Conservation (phyloP, 2,888 invertebrate species). For the Cheiracanthium punctorium region DNA sequence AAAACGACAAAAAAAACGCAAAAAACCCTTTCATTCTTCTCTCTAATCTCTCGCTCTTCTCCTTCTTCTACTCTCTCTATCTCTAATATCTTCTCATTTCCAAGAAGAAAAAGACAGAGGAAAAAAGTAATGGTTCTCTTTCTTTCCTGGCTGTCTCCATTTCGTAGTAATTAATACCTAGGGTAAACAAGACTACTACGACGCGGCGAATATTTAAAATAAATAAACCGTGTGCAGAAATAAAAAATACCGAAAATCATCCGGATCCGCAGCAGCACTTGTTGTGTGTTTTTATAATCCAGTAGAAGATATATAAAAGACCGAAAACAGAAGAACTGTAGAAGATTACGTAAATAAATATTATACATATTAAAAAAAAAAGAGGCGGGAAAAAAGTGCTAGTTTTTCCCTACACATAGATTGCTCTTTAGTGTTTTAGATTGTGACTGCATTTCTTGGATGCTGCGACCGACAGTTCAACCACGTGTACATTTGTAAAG, state of each 20-base stretch:
- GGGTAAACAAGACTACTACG: constrained; percentile 34
- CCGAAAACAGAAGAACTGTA: constrained; percentile 53
- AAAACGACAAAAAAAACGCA: neutral
- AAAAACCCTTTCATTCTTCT: constrained; percentile 15
- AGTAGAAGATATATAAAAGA: constrained; percentile 45
- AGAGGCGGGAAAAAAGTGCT: constrained; percentile 40
- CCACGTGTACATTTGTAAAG: constrained; percentile 70
- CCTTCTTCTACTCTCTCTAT: constrained; percentile 48
- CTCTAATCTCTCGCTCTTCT: constrained; percentile 20
- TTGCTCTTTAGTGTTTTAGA: constrained; percentile 68
- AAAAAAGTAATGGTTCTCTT: neutral
- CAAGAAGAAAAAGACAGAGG: constrained; percentile 27
- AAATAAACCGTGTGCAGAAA: constrained; percentile 21
- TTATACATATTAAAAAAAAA: constrained; percentile 38
- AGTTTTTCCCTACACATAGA: constrained; percentile 55
- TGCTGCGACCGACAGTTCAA: constrained; percentile 46
- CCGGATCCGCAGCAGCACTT: constrained; percentile 47
- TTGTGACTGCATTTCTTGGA: constrained; percentile 38
- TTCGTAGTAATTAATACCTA: constrained; percentile 58
- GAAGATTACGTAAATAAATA: constrained; percentile 45
- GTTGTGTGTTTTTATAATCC: constrained; percentile 69
- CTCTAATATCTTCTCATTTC: constrained; percentile 34
- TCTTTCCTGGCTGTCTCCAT: constrained; percentile 61
- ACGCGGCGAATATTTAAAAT: no score
- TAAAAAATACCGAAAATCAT: constrained; percentile 28